phyloP scores from a whole-genome alignment of 2,797 vertebrate genomes.

The Anguilla anguilla region DNA sequence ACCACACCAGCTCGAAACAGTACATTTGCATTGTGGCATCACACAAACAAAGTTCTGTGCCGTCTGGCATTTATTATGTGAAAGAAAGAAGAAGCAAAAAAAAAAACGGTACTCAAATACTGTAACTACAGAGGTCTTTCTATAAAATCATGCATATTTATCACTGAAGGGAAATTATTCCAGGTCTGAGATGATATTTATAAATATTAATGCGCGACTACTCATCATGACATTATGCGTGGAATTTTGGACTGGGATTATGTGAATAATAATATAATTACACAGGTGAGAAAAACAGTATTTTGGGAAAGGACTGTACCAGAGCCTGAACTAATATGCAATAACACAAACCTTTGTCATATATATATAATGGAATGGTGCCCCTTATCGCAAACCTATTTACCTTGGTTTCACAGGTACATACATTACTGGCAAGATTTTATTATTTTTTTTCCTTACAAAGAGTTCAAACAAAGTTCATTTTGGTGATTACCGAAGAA shows the following conservation, averaged over 20 bases:
- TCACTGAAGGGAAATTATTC: slow-evolving; percentile 8
- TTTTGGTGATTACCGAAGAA: neutral
- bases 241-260: neutral
- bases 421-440: neutral
- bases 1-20: neutral
- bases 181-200: neutral
- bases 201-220: neutral
- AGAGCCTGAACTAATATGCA: too few relatives aligned
- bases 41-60: neutral
- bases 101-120: neutral
- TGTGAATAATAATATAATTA: neutral
- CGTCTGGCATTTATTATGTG: neutral
- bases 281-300: neutral
- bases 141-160: neutral
- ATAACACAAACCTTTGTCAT: too few relatives aligned
- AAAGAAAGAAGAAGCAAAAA: neutral
- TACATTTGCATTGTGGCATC: neutral
- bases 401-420: neutral
- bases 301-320: neutral
- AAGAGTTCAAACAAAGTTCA: neutral
- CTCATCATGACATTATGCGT: neutral
- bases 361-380: too few relatives aligned
- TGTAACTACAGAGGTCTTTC: neutral
- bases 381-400: neutral
- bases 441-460: neutral